Evolutionary conservation across 2,797 vertebrate species (phyloP).

Genomic region (Neosilurus hyrtlii): DNA sequence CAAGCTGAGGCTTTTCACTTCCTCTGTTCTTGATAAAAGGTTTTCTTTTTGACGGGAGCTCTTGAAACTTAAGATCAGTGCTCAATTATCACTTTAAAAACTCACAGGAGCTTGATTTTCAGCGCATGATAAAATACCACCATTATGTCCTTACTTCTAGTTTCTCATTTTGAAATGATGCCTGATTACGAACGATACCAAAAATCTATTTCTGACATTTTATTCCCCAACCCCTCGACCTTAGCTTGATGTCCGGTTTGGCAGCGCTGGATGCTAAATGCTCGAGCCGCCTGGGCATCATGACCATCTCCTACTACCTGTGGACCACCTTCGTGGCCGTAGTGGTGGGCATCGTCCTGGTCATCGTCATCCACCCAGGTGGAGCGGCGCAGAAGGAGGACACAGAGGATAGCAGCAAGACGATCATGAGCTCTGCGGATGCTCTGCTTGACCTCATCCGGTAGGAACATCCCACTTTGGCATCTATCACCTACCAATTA

Average conservation of each 20-base stretch:
- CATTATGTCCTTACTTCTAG: too few relatives aligned
- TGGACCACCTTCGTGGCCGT: constrained; percentile 98
- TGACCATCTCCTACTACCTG: constrained; percentile 96
- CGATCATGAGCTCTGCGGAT: constrained; percentile 95
- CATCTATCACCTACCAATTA: neutral
- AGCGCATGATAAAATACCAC: too few relatives aligned
- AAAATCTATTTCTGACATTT: neutral
- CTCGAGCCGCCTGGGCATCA: constrained; percentile 93
- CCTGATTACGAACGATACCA: neutral
- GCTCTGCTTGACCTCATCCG: constrained; percentile 94
- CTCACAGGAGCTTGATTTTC: too few relatives aligned
- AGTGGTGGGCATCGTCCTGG: constrained; percentile 95
- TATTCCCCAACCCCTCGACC: neutral
- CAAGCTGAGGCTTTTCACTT: neutral
- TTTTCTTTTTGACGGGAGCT: neutral
- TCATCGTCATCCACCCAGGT: constrained; percentile 93
- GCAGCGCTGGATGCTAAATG: constrained; percentile 96
- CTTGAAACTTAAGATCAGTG: neutral
- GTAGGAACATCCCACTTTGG: constrained; percentile 66
- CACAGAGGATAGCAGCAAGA: constrained; percentile 85
- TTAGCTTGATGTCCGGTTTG: constrained; percentile 93
- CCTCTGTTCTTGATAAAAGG: neutral
- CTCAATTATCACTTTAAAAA: neutral
- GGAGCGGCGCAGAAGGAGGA: constrained; percentile 93
- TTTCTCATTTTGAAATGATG: neutral